Conservation (phyloP, 92 coral and sea anemone species). For the Virgularia gustaviana region DNA sequence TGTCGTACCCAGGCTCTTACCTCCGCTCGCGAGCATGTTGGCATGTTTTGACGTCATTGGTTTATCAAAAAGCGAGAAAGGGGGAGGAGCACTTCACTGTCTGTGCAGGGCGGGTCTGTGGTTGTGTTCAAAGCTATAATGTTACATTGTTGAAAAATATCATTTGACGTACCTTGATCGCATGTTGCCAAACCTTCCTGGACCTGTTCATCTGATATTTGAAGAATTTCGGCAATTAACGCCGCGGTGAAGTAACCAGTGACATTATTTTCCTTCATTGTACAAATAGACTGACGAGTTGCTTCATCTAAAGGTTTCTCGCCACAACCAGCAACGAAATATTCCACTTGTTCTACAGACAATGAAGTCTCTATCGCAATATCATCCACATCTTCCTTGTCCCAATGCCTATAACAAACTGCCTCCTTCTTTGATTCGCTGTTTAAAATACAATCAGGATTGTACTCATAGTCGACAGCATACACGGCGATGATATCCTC, state of each 20-base stretch:
- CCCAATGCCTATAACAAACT: not conserved
- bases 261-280: not conserved
- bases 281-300: not conserved
- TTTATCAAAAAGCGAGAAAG: too few relatives aligned
- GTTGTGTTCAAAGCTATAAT: not conserved
- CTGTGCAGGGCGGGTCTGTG: too few relatives aligned
- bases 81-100: too few relatives aligned
- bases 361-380: not conserved
- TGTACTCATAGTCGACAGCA: constrained; percentile 3
- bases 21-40: too few relatives aligned
- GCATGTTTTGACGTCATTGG: too few relatives aligned
- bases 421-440: not conserved
- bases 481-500: not conserved
- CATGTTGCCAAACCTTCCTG: not conserved
- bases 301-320: not conserved
- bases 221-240: not conserved
- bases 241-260: not conserved
- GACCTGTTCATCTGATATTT: not conserved
- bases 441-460: constrained; percentile 3
- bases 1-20: too few relatives aligned
- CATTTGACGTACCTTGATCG: not conserved
- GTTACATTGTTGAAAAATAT: not conserved
- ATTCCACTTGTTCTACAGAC: not conserved
- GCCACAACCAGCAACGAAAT: not conserved
- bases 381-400: not conserved